These are phyloP conservation scores for Asteroscopus sphinx DNA, from an alignment of 2,888 invertebrate genomes.

Conservation along the genomic window DNA sequence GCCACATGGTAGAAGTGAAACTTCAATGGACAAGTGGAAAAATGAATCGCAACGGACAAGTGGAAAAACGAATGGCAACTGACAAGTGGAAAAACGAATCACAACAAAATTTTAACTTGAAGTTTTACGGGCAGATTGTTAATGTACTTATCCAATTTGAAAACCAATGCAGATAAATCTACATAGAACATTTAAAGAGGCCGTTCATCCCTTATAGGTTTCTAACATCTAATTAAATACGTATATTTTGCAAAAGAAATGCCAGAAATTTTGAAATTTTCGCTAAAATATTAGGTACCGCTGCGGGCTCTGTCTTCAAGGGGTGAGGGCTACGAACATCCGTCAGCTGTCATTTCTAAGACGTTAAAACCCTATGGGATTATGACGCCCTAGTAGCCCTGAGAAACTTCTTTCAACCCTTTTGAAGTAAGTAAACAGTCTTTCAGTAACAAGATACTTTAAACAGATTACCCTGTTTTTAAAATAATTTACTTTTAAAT, in stretches of 20 bases:
- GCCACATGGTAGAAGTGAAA: too few relatives aligned
- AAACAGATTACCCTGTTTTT: neutral
- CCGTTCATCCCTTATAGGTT: neutral
- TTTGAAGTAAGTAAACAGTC: too few relatives aligned
- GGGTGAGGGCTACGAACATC: constrained; percentile 13
- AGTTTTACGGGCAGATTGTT: too few relatives aligned
- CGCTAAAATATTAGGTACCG: neutral
- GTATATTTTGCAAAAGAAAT: neutral
- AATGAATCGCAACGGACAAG: too few relatives aligned
- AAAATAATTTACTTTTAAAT: neutral
- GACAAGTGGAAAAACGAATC: too few relatives aligned
- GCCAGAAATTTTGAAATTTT: neutral
- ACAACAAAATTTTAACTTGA: too few relatives aligned
- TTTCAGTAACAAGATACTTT: neutral
- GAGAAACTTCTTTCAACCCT: constrained; percentile 24
- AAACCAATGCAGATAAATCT: too few relatives aligned
- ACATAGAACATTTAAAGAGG: too few relatives aligned
- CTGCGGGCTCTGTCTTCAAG: neutral
- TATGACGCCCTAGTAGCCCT: constrained; percentile 32
- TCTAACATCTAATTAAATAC: neutral
- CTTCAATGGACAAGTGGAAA: too few relatives aligned
- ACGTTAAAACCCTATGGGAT: constrained; percentile 14
- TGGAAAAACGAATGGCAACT: too few relatives aligned
- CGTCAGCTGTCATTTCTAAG: constrained; percentile 24
- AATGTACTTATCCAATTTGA: too few relatives aligned